Percentiles rank a stretch among this genome's conserved stretches.
phyloP scores from a whole-genome alignment of 1,140 invertebrate genomes.

The Penaeus indicus region DNA sequence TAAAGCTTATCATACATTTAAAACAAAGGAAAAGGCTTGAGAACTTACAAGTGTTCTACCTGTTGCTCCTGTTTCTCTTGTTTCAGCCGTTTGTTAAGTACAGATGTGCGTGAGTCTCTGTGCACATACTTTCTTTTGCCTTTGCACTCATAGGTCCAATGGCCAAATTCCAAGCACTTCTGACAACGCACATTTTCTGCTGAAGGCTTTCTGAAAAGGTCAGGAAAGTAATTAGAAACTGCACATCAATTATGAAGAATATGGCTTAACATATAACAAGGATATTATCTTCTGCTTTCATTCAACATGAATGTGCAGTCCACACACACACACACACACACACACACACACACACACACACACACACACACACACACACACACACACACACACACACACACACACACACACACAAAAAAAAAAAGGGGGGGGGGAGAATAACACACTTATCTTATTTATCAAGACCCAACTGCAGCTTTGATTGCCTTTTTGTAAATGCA shows the following conservation, averaged over 20 bases:
- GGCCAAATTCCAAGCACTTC: slow-evolving; percentile 90
- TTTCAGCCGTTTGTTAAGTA: slow-evolving; percentile 79
- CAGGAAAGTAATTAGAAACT: slow-evolving; percentile 9
- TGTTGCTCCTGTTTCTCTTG: slow-evolving; percentile 73
- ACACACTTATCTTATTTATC: too few species aligned
- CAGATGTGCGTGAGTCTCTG: slow-evolving; percentile 83
- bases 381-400: too few species aligned
- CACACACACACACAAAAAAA: too few species aligned
- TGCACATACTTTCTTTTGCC: slow-evolving; percentile 91
- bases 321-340: too few species aligned
- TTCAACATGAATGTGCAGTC: too few species aligned
- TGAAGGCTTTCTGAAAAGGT: slow-evolving; percentile 60
- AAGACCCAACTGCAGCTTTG: too few species aligned
- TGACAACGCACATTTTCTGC: slow-evolving; percentile 81
- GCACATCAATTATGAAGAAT: neutral
- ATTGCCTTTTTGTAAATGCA: too few species aligned
- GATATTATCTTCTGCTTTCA: too few species aligned
- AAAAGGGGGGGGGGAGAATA: too few species aligned
- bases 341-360: too few species aligned
- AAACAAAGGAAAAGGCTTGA: neutral
- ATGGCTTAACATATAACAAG: too few species aligned
- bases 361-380: too few species aligned
- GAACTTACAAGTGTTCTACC: slow-evolving; percentile 70
- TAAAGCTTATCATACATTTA: neutral
- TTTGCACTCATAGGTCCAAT: slow-evolving; percentile 94